phyloP scores from a whole-genome alignment of 2,113 vertebrate genomes.

The Ivindomyrus marchei region DNA sequence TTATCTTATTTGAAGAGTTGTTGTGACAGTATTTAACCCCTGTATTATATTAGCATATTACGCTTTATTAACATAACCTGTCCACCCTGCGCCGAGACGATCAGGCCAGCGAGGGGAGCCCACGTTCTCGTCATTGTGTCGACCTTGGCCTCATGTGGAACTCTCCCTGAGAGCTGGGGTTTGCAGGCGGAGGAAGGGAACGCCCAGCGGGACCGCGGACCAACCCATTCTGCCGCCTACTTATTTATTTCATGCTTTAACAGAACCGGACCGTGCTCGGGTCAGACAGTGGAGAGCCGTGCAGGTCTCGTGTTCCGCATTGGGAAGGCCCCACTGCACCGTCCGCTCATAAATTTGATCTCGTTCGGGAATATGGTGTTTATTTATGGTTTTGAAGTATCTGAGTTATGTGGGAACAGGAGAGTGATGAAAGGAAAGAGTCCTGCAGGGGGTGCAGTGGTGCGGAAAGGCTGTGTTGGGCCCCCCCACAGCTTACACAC shows the following conservation, averaged over 20 bases:
- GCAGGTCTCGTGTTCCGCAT: neutral
- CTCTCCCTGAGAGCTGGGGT: neutral
- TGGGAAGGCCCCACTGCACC: neutral
- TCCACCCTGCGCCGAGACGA: neutral
- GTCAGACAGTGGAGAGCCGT: neutral
- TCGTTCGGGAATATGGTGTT: neutral
- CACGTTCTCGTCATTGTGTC: neutral
- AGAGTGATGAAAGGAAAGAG: neutral
- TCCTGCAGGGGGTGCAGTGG: neutral
- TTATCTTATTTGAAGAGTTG: constrained; percentile 2
- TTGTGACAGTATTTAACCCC: constrained; percentile 13
- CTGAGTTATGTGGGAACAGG: constrained; percentile 18
- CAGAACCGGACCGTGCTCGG: neutral
- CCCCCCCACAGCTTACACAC: neutral
- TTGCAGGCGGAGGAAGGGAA: neutral
- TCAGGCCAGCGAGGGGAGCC: neutral
- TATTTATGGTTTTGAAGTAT: constrained; percentile 31
- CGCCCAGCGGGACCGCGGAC: neutral
- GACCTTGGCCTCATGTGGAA: neutral
- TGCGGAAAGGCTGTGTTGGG: neutral
- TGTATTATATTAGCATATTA: neutral
- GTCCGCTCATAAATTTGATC: neutral
- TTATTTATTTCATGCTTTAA: neutral
- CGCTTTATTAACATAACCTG: constrained; percentile 14
- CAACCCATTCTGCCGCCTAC: neutral